Percentiles rank a stretch among this genome's conserved stretches.
Conservation (phyloP, 2,797 vertebrate species). For the Enteromius afrohamiltoni region DNA sequence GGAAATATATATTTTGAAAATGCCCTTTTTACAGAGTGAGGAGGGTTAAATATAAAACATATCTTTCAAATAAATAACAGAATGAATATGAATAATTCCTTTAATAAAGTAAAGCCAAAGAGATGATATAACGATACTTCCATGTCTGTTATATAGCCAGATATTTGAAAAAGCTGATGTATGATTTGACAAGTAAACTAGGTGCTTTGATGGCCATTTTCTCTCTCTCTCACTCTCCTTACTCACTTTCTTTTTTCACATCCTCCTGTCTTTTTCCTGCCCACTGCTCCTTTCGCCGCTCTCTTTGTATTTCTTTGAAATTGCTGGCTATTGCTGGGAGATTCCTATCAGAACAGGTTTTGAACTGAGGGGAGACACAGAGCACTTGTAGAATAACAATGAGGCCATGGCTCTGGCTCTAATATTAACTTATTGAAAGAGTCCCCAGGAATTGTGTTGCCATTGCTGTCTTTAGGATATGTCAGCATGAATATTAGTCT, state of each 20-base stretch:
- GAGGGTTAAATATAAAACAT: background rate
- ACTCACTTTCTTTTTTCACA: conserved; percentile 14
- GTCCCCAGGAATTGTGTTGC: conserved; percentile 56
- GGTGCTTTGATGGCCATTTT: background rate
- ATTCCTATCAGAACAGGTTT: conserved; percentile 65
- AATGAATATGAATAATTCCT: background rate
- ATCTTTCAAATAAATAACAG: background rate
- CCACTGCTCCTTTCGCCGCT: conserved; percentile 48
- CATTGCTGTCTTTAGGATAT: conserved; percentile 51
- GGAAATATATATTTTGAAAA: background rate
- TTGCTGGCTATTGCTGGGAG: conserved; percentile 64
- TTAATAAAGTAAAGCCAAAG: conserved; percentile 2
- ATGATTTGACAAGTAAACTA: background rate
- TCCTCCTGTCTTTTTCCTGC: conserved; percentile 43
- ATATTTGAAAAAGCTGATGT: background rate
- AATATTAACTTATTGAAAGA: conserved; percentile 62
- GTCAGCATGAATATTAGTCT: conserved; percentile 53
- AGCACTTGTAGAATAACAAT: conserved; percentile 63
- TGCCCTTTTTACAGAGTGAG: background rate
- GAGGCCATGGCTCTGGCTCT: conserved; percentile 55
- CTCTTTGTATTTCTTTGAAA: conserved; percentile 62
- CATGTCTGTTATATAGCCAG: background rate
- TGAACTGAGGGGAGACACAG: conserved; percentile 59
- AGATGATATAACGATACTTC: background rate
- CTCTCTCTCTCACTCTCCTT: conserved; percentile 12